A percentile compares a stretch with the other conserved stretches of the same genome.
phyloP scores from a whole-genome alignment of 1,140 invertebrate genomes.

The Tenebrio molitor region DNA sequence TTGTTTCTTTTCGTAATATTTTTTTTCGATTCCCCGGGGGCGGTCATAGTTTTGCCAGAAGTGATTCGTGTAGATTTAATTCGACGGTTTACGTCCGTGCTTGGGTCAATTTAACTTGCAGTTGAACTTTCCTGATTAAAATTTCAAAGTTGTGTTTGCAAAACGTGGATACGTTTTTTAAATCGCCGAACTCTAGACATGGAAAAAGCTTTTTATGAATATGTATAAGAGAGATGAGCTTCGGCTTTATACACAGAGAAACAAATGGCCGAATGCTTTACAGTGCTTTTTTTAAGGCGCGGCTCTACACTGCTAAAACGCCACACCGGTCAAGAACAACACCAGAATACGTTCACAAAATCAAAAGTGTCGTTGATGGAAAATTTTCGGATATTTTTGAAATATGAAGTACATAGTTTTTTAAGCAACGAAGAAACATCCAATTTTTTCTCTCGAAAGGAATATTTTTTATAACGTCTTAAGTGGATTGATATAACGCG shows the following conservation, averaged over 20 bases:
- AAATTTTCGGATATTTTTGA: too few species aligned
- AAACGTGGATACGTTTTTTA: constrained; percentile 34
- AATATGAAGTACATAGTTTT: too few species aligned
- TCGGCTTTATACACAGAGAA: constrained; percentile 42
- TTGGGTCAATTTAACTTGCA: constrained; percentile 31
- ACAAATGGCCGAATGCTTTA: constrained; percentile 45
- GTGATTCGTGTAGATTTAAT: neutral
- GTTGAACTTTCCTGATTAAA: constrained; percentile 34
- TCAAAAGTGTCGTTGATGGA: too few species aligned
- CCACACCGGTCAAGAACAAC: too few species aligned
- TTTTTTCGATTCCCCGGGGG: constrained; percentile 4
- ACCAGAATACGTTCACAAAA: too few species aligned
- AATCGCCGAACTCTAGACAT: constrained; percentile 47
- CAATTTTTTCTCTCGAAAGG: too few species aligned
- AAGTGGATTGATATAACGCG: too few species aligned
- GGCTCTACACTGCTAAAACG: constrained; percentile 32
- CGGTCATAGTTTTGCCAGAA: constrained; percentile 9
- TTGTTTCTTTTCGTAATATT: constrained; percentile 27
- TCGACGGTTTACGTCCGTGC: neutral
- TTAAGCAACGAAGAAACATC: too few species aligned
- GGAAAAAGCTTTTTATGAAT: constrained; percentile 50
- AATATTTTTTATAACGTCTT: too few species aligned
- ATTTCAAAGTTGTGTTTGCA: constrained; percentile 35
- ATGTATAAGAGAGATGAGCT: constrained; percentile 48
- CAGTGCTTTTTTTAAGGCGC: constrained; percentile 34